A percentile compares a stretch with the other conserved stretches of the same genome.
These are phyloP conservation scores for Diaprepes abbreviatus DNA, from an alignment of 2,888 invertebrate genomes.

Conservation along the genomic window DNA sequence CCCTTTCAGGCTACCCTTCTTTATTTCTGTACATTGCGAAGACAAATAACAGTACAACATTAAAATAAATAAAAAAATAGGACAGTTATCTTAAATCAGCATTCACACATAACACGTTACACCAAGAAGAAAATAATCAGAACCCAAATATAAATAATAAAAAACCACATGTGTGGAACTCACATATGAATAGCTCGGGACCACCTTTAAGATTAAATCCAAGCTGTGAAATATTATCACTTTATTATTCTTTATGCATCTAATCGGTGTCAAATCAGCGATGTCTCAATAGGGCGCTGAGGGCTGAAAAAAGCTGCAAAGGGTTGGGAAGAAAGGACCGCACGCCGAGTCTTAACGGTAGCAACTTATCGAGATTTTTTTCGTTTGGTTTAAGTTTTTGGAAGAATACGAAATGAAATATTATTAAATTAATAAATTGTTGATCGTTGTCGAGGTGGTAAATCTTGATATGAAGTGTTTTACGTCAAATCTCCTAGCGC, in stretches of 20 bases:
- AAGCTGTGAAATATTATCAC: conserved; percentile 63
- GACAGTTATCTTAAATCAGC: conserved; percentile 33
- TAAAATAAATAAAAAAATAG: conserved; percentile 5
- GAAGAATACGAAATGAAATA: too few relatives aligned
- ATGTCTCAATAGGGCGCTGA: conserved; percentile 54
- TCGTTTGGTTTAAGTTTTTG: not conserved
- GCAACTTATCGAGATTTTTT: conserved; percentile 55
- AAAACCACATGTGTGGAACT: conserved; percentile 56
- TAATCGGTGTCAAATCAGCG: conserved; percentile 59
- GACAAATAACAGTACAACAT: conserved; percentile 21
- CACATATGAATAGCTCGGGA: conserved; percentile 54
- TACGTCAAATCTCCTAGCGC: too few relatives aligned
- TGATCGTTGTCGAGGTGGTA: too few relatives aligned
- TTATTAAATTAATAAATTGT: too few relatives aligned
- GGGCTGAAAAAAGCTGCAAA: conserved; percentile 58
- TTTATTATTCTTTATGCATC: conserved; percentile 60
- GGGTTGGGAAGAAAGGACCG: conserved; percentile 53
- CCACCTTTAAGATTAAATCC: conserved; percentile 60
- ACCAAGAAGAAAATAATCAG: conserved; percentile 32
- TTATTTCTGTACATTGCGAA: not conserved
- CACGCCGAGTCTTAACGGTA: conserved; percentile 59
- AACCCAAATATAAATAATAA: conserved; percentile 51
- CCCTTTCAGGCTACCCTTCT: too few relatives aligned
- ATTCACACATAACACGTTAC: conserved; percentile 37
- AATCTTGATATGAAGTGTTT: too few relatives aligned